phyloP scores from a whole-genome alignment of 2,113 vertebrate species.

The Nematolebias whitei region DNA sequence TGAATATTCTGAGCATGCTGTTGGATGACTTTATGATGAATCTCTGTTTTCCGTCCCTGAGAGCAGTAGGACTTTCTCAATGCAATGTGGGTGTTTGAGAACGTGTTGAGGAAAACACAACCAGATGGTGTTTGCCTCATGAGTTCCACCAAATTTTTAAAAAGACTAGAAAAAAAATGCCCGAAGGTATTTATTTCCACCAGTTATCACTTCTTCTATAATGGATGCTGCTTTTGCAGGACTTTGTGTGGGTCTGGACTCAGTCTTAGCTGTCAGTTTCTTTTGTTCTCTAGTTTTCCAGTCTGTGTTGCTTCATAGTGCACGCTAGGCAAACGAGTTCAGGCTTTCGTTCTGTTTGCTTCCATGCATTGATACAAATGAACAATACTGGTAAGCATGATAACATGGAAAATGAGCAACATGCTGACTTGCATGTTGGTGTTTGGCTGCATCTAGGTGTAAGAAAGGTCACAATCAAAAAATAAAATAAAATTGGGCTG shows the following conservation, averaged over 20 bases:
- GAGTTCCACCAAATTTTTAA: slow-evolving; percentile 14
- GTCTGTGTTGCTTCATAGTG: background rate
- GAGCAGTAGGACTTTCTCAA: slow-evolving; percentile 12
- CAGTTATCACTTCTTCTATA: slow-evolving; percentile 1
- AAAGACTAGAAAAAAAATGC: slow-evolving; percentile 5
- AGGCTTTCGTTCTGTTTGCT: background rate
- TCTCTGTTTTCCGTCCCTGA: slow-evolving; percentile 29
- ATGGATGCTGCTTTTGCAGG: background rate
- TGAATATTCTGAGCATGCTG: slow-evolving; percentile 6
- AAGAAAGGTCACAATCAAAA: too few relatives aligned
- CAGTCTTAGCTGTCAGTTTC: slow-evolving; percentile 1
- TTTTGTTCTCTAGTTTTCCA: background rate
- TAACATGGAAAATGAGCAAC: background rate
- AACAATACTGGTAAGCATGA: background rate
- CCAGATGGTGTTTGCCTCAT: slow-evolving; percentile 43
- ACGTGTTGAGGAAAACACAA: slow-evolving; percentile 35
- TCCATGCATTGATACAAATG: background rate
- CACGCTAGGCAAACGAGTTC: background rate
- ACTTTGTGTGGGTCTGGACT: slow-evolving; percentile 3
- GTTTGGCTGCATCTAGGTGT: too few relatives aligned
- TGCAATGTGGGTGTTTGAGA: slow-evolving; percentile 20
- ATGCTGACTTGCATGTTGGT: too few relatives aligned
- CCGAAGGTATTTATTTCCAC: slow-evolving; percentile 14
- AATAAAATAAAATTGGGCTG: too few relatives aligned
- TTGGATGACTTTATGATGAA: slow-evolving; percentile 19